Evolutionary conservation across 2,888 invertebrate genomes (phyloP), one percentile per base, ranked within the genome.

Genomic region (Cephonodes hylas): DNA sequence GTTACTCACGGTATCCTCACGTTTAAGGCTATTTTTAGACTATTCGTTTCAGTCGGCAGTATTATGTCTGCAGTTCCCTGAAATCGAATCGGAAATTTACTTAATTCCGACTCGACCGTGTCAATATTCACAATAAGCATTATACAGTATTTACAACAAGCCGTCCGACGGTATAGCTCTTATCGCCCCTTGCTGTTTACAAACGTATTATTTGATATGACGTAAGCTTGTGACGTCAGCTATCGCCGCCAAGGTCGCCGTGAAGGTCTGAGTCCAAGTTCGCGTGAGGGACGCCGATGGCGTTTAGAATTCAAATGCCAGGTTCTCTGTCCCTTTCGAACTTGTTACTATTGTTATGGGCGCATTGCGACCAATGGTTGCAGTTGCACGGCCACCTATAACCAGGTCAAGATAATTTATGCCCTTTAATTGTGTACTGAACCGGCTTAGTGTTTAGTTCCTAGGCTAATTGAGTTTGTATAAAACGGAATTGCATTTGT

Each of bases 201-300:
- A 8, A 15, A 15, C 27, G 18, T 27, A 27, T 53, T 53, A 38
- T n/a, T 8, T 53, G 25, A 27, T 53, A 4, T 53, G 27, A 53
- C 10, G 48, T 53, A 53, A 53, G 15, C 44, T 25, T n/a, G 58
- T 58, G 58, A 44, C 58, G 58, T 58, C 25, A 58, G 42, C 2
- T 23, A 27, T 23, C 42, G 25, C 25, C 20, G 13, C 10, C 58
- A 58, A 58, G 58, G 58, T 58, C 44, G 58, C 6, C 8, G 27
- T 27, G 42, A 27, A 58, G 58, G 58, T 27, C 58, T n/a, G 23
- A 25, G 48, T 25, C 48, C 23, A 48, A 38, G 48, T 34, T 23
- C 48, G 22, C 27, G 38, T n/a, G 48, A 48, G 48, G 48, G 48
- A 48, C 27, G 15, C n/a, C n/a, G n/a, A n/a, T n/a, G n/a, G n/a